Evolutionary conservation across 1,140 invertebrate species (phyloP).

Genomic region (Theocolax elegans): DNA sequence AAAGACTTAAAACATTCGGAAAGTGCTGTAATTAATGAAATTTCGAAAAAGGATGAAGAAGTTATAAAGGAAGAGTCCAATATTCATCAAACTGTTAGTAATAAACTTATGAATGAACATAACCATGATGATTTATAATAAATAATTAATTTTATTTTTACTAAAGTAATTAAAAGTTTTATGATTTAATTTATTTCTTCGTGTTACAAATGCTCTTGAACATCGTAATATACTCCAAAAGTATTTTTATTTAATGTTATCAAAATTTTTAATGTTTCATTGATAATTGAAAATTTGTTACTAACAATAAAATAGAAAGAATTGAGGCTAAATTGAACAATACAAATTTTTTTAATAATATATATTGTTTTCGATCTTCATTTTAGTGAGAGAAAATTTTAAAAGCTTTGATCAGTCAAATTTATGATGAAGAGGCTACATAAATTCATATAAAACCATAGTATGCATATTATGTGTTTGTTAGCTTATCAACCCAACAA

Average conservation of each 20-base stretch:
- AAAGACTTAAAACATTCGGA: constrained; percentile 19
- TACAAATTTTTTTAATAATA: too few species aligned
- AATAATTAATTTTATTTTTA: constrained; percentile 41
- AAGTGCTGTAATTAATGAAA: background rate
- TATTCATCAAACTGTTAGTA: constrained; percentile 4
- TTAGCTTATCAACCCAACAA: too few species aligned
- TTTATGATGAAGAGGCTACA: too few species aligned
- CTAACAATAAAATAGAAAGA: background rate
- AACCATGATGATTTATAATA: constrained; percentile 53
- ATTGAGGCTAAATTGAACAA: too few species aligned
- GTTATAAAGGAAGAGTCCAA: background rate
- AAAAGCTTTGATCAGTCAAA: too few species aligned
- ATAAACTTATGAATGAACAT: constrained; percentile 45
- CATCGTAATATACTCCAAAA: background rate
- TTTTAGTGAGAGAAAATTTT: too few species aligned
- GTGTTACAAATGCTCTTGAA: background rate
- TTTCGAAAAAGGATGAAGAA: background rate
- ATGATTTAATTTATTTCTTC: background rate
- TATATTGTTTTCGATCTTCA: too few species aligned
- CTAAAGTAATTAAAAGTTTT: constrained; percentile 27
- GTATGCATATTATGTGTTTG: too few species aligned
- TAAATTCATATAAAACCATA: too few species aligned
- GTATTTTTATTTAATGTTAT: too few species aligned
- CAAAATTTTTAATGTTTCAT: too few species aligned
- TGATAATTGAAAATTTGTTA: background rate